These are phyloP conservation scores for Silurus aristotelis DNA, from an alignment of 2,797 vertebrate species.

Conservation along the genomic window DNA sequence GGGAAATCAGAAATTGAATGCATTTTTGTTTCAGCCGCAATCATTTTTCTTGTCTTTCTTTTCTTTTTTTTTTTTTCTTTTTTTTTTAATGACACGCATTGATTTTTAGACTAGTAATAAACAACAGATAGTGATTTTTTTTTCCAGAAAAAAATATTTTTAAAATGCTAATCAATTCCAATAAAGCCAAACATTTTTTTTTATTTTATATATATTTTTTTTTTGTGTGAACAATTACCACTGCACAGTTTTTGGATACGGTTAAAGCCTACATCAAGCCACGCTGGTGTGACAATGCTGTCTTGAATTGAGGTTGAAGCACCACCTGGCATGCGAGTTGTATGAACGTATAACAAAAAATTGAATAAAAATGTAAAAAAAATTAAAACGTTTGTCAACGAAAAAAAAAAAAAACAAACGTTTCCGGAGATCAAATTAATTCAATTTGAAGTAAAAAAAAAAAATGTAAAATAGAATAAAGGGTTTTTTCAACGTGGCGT, in stretches of 20 bases:
- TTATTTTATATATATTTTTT: background rate
- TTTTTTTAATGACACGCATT: too few relatives aligned
- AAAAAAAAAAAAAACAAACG: background rate
- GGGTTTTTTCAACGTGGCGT: slow-evolving; percentile 9
- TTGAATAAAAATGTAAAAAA: slow-evolving; percentile 32
- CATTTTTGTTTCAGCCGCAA: slow-evolving; percentile 31
- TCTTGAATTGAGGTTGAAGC: slow-evolving; percentile 76
- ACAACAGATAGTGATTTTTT: too few relatives aligned
- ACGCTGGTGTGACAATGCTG: slow-evolving; percentile 71
- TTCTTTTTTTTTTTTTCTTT: too few relatives aligned
- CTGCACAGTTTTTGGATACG: slow-evolving; percentile 83
- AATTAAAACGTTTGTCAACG: background rate
- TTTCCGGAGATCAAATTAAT: slow-evolving; percentile 21
- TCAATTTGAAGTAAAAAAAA: background rate
- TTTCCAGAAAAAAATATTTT: too few relatives aligned
- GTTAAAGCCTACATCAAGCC: slow-evolving; percentile 78
- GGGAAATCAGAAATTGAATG: background rate
- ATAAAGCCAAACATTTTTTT: slow-evolving; percentile 43
- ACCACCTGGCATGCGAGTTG: slow-evolving; percentile 81
- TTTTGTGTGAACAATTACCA: slow-evolving; percentile 82
- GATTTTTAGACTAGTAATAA: too few relatives aligned
- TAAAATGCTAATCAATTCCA: slow-evolving; percentile 39
- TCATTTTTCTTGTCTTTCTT: slow-evolving; percentile 40
- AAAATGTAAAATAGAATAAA: background rate
- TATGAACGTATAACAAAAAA: slow-evolving; percentile 39